Evolutionary conservation across 2,797 vertebrate genomes (phyloP).

Genomic region (Trachops cirrhosus): DNA sequence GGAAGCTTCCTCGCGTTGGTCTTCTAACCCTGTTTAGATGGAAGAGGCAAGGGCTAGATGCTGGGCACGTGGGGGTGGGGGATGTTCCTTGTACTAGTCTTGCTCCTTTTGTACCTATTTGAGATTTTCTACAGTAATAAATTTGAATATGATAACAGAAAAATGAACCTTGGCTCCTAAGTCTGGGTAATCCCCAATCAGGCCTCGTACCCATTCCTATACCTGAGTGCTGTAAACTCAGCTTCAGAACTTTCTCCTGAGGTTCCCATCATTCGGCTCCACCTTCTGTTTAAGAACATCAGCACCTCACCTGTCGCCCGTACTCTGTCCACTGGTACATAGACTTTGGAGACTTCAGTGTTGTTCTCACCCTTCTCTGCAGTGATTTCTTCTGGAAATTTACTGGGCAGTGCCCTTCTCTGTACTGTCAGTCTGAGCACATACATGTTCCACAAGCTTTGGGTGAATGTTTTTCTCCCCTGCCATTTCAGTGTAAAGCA

Average conservation of each 20-base stretch:
- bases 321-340: rapidly evolving
- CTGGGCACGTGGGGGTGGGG: background rate
- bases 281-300: background rate
- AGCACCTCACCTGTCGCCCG: background rate
- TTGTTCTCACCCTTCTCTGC: background rate
- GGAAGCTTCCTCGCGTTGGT: background rate
- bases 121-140: background rate
- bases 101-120: background rate
- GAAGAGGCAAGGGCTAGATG: background rate
- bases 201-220: background rate
- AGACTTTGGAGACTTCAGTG: background rate
- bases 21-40: background rate
- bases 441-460: background rate
- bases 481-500: background rate
- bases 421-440: background rate
- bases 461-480: background rate
- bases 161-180: background rate
- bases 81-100: background rate
- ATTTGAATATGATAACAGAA: conserved; percentile 20
- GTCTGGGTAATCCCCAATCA: background rate
- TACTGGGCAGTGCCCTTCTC: background rate
- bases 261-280: background rate
- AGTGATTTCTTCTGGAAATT: background rate
- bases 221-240: background rate
- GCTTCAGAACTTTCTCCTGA: background rate